Conservation (phyloP, 2,888 invertebrate species). For the Drosophila pullipes region DNA sequence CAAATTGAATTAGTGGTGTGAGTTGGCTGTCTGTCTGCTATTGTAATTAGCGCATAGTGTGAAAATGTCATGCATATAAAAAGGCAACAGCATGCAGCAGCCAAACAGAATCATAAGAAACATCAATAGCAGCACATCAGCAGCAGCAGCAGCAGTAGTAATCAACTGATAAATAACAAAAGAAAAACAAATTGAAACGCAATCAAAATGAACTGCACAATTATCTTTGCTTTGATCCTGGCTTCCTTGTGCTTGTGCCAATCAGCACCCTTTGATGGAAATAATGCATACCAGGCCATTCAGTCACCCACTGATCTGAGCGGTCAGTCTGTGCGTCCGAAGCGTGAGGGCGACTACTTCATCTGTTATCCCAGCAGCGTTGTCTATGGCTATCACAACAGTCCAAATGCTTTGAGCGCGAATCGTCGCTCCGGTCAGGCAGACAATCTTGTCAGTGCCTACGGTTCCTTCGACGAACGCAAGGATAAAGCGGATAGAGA, state of each 20-base stretch:
- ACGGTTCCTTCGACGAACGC: slow-evolving; percentile 50
- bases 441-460: slow-evolving; percentile 8
- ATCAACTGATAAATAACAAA: slow-evolving; percentile 8
- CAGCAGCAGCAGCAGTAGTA: not conserved
- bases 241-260: slow-evolving; percentile 23
- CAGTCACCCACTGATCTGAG: slow-evolving; percentile 53
- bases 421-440: slow-evolving; percentile 55
- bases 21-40: slow-evolving; percentile 49
- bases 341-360: slow-evolving; percentile 54
- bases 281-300: slow-evolving; percentile 28
- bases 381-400: slow-evolving; percentile 55
- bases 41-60: slow-evolving; percentile 64
- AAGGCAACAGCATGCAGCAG: not conserved
- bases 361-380: slow-evolving; percentile 71
- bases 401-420: slow-evolving; percentile 8
- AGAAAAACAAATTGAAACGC: not conserved
- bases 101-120: slow-evolving; percentile 64
- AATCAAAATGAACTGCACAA: slow-evolving; percentile 48
- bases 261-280: slow-evolving; percentile 36
- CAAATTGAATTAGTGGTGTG: slow-evolving; percentile 56
- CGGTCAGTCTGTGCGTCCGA: slow-evolving; percentile 56
- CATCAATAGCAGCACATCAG: slow-evolving; percentile 42
- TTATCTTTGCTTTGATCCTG: slow-evolving; percentile 34
- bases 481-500: slow-evolving; percentile 58
- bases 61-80: slow-evolving; percentile 61